Percentiles rank a stretch among this genome's conserved stretches.
Evolutionary conservation across 2,113 vertebrate genomes (phyloP).

Genomic region (Crotalus viridis): DNA sequence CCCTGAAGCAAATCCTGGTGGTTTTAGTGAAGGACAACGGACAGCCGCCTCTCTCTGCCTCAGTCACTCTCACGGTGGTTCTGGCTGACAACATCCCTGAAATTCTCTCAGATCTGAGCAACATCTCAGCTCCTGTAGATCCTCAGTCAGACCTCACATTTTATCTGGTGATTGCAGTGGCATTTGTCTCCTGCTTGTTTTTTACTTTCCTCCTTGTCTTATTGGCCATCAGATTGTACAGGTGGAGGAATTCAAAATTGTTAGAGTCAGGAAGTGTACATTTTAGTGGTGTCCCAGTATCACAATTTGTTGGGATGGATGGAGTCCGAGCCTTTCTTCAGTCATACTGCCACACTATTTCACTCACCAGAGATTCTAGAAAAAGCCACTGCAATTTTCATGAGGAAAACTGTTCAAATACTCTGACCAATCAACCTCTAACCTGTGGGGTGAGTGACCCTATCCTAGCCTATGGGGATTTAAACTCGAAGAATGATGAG

Average conservation of each 20-base stretch:
- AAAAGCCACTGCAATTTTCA: slow-evolving; percentile 36
- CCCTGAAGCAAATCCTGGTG: slow-evolving; percentile 44
- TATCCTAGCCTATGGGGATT: slow-evolving; percentile 28
- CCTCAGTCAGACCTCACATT: background rate
- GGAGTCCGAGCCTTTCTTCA: slow-evolving; percentile 27
- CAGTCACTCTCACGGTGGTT: slow-evolving; percentile 23
- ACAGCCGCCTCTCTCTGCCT: slow-evolving; percentile 8
- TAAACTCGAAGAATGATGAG: slow-evolving; percentile 17
- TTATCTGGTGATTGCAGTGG: background rate
- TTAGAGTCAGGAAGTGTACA: background rate
- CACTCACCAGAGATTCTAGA: slow-evolving; percentile 25
- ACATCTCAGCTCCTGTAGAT: background rate
- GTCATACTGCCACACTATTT: slow-evolving; percentile 36
- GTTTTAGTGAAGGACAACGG: slow-evolving; percentile 56
- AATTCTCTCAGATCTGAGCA: background rate
- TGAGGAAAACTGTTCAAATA: background rate
- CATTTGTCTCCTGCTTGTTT: slow-evolving; percentile 14
- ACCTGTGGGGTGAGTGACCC: slow-evolving; percentile 46
- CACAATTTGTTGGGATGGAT: slow-evolving; percentile 28
- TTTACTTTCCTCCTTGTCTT: background rate
- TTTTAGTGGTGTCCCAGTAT: slow-evolving; percentile 3
- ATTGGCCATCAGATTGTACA: background rate
- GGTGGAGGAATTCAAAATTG: background rate
- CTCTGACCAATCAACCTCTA: background rate
- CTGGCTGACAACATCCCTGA: slow-evolving; percentile 49